Evolutionary conservation across 2,888 invertebrate species (phyloP), one percentile per base, ranked within the genome.

Genomic region (Aphidoletes aphidimyza): DNA sequence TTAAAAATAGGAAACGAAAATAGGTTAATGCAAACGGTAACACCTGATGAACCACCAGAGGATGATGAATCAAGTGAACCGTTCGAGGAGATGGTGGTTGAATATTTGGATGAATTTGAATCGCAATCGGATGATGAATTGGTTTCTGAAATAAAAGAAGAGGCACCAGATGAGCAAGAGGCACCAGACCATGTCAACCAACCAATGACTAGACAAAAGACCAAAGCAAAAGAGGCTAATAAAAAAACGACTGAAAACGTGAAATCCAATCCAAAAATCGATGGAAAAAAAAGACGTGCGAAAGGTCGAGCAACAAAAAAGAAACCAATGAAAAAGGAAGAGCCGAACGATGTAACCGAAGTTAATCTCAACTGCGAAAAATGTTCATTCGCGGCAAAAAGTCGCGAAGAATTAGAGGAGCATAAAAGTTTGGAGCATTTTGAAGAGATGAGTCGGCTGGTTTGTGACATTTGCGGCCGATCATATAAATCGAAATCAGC

Each of bases 401-500:
- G 14, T 69, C 6, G 11, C 14, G 19, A 1, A 1, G 30, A 69
- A 14, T 17, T 69, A 14, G 69, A 69, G 30, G 34, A 30, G n/a
- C 69, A 69, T 17, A 69, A 69, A 26, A 69, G 5, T 0, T n/a
- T 81, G 9, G 37, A 37, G 19, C 81, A 81, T 11, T 11, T 5
- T 14, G 69, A 69, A 11, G 81, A 36, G 19, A 37, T 39, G 8
- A 14, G 37, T 37, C 83, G 34, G 26, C 78, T 85, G 34, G 85
- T 86, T 11, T 91, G 90, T 86, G 89, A 91, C 87, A 89, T 91
- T 84, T 92, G 92, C 87, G 92, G 92, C 0, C 90, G 90, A 83
- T 89, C 89, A 0, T 92, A 91, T 86, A 91, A 91, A 86, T 90
- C 91, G 85, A 91, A 91, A 86, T 87, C 88, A 78, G 91, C 91